phyloP scores from a whole-genome alignment of 53 echinoderm and acorn worm species.

The Zoroaster sp. region DNA sequence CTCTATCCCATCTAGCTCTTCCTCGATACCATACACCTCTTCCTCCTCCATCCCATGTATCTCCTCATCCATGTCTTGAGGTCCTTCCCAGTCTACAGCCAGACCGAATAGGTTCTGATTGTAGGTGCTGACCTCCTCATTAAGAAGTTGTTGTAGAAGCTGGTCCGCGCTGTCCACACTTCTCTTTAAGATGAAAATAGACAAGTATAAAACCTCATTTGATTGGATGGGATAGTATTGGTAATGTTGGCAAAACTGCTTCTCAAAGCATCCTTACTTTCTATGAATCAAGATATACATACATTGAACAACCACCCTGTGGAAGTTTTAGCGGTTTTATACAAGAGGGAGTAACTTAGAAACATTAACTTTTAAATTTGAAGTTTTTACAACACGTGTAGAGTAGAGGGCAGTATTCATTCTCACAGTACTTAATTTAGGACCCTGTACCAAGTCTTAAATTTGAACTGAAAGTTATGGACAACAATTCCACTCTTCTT shows the following conservation, averaged over 20 bases:
- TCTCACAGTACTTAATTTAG: no score
- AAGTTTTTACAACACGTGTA: no score
- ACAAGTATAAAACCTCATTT: no score
- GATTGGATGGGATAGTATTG: background rate
- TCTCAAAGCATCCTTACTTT: no score
- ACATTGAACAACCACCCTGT: no score
- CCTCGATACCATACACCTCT: constrained; percentile 4
- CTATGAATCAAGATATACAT: no score
- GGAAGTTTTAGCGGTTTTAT: background rate
- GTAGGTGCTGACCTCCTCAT: constrained; percentile 62
- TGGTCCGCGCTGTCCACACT: constrained; percentile 55
- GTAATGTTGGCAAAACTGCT: background rate
- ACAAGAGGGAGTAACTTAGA: background rate
- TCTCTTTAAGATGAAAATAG: background rate
- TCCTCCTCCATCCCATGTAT: background rate
- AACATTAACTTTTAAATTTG: no score
- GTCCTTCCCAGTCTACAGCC: background rate
- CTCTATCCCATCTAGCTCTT: background rate
- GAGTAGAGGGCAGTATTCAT: no score
- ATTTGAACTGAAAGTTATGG: no score
- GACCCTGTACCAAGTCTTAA: no score
- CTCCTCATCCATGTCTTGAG: background rate
- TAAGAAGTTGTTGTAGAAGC: constrained; percentile 67
- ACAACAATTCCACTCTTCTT: no score
- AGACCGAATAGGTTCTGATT: constrained; percentile 18